Conservation (phyloP, 2,888 invertebrate species). For the Chrysodeixis includens region DNA sequence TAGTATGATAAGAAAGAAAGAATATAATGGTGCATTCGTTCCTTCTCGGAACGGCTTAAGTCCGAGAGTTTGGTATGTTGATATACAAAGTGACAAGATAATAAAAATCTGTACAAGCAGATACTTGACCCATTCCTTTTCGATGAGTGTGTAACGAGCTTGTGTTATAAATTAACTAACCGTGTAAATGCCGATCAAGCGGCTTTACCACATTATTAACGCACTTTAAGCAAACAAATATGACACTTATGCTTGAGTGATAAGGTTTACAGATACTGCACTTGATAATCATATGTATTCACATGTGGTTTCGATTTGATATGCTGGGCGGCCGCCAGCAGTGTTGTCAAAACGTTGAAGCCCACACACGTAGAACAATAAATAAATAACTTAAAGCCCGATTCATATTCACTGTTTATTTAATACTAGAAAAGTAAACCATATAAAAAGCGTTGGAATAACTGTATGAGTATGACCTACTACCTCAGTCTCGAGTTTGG, state of each 20-base stretch:
- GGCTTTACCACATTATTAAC: slow-evolving; percentile 23
- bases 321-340: slow-evolving; percentile 60
- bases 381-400: slow-evolving; percentile 16
- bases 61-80: no score
- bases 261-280: slow-evolving; percentile 28
- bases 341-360: slow-evolving; percentile 64
- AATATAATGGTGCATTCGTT: not conserved
- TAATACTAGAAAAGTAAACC: not conserved
- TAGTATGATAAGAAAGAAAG: not conserved
- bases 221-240: slow-evolving; percentile 26
- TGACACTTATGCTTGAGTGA: slow-evolving; percentile 28
- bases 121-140: slow-evolving; percentile 40
- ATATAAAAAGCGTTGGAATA: not conserved
- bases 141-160: slow-evolving; percentile 24
- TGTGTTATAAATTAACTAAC: slow-evolving; percentile 66
- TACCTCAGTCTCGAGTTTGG: not conserved
- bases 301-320: slow-evolving; percentile 61
- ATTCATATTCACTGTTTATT: slow-evolving; percentile 1
- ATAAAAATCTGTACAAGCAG: slow-evolving; percentile 28
- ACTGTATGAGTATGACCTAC: slow-evolving; percentile 6
- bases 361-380: slow-evolving; percentile 49
- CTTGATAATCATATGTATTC: slow-evolving; percentile 42
- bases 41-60: slow-evolving; percentile 2
- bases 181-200: slow-evolving; percentile 63
- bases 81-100: not conserved